Evolutionary conservation across 1,140 invertebrate species (phyloP).

Genomic region (Rhopalosiphum maidis): DNA sequence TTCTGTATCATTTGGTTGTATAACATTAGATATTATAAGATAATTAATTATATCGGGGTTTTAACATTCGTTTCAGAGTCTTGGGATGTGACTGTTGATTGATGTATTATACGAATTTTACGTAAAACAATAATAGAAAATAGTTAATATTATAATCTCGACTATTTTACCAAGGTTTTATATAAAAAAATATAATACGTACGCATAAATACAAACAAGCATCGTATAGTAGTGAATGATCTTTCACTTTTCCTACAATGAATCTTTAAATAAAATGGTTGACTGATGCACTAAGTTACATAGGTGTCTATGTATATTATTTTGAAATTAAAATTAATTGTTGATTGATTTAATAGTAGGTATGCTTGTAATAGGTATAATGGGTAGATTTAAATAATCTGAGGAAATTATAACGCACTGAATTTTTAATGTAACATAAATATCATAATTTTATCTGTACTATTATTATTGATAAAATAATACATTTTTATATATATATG

Average conservation of each 20-base stretch:
- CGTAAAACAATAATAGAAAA: background rate
- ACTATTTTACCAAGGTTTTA: background rate
- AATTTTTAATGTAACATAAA: too few relatives aligned
- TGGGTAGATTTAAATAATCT: background rate
- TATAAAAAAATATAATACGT: background rate
- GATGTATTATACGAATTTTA: background rate
- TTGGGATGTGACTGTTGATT: background rate
- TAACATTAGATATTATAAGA: too few relatives aligned
- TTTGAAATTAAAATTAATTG: background rate
- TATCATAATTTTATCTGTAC: too few relatives aligned
- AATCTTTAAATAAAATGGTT: background rate
- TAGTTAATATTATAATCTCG: background rate
- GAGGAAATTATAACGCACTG: background rate
- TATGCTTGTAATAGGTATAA: background rate
- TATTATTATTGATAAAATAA: too few relatives aligned
- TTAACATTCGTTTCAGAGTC: too few relatives aligned
- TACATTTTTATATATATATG: background rate
- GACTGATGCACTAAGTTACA: background rate
- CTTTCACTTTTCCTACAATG: background rate
- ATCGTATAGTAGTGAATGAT: background rate
- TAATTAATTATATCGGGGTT: too few relatives aligned
- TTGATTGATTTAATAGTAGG: background rate
- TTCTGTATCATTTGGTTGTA: too few relatives aligned
- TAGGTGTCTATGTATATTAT: background rate
- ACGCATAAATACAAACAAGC: background rate